Conservation (phyloP, 2,888 invertebrate species). For the Caenorhabditis imperialis region DNA sequence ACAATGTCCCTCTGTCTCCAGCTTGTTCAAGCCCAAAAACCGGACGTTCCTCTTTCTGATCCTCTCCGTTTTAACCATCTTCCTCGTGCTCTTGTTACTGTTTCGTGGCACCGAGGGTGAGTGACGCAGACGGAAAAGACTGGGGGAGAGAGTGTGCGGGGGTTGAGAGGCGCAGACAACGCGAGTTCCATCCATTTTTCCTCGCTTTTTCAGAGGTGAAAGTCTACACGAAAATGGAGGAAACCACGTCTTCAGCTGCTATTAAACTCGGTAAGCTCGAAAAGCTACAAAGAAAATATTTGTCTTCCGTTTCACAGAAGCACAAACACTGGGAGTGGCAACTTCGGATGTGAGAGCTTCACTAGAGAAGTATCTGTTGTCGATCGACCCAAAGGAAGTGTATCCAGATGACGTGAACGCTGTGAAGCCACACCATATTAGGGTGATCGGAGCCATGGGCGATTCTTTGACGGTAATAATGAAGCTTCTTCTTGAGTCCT, state of each 20-base stretch:
- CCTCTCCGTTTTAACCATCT: slow-evolving; percentile 18
- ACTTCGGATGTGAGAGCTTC: slow-evolving; percentile 6
- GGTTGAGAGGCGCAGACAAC: slow-evolving; percentile 4
- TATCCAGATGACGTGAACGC: slow-evolving; percentile 43
- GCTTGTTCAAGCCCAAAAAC: slow-evolving; percentile 12
- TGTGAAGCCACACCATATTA: slow-evolving; percentile 65
- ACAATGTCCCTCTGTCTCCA: slow-evolving; percentile 3
- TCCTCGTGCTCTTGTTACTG: slow-evolving; percentile 30
- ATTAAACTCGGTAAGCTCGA: slow-evolving; percentile 10
- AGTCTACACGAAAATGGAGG: slow-evolving; percentile 34
- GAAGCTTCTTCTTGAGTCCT: too few species aligned
- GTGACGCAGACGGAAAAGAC: slow-evolving; percentile 16
- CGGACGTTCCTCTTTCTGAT: slow-evolving; percentile 11
- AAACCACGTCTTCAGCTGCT: neutral
- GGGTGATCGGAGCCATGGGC: slow-evolving; percentile 65
- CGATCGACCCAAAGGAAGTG: slow-evolving; percentile 20
- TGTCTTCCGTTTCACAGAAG: slow-evolving; percentile 10
- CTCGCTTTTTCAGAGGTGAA: neutral
- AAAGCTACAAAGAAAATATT: too few species aligned
- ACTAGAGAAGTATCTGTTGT: slow-evolving; percentile 24
- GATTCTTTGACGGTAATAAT: slow-evolving; percentile 68
- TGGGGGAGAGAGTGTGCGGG: neutral
- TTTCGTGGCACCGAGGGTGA: slow-evolving; percentile 46
- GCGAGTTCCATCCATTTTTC: neutral
- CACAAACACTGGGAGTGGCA: slow-evolving; percentile 32